Percentiles rank a stretch among this genome's conserved stretches.
Conservation (phyloP, 2,888 invertebrate species). For the Drosophila nigricruria region DNA sequence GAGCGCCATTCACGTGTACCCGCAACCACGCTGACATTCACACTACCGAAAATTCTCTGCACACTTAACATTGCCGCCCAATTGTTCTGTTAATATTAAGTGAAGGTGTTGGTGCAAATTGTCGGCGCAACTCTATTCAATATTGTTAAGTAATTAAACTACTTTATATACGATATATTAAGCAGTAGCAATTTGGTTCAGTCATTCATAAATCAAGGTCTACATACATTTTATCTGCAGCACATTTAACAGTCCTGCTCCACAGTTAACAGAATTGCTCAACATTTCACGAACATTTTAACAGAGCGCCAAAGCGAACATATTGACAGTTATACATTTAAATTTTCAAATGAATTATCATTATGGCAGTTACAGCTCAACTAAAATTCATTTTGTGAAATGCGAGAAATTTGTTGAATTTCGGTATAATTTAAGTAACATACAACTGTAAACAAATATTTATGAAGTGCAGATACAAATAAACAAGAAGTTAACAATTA, state of each 20-base stretch:
- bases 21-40: slow-evolving; percentile 32
- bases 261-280: slow-evolving; percentile 14
- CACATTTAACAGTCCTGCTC: slow-evolving; percentile 12
- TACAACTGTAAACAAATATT: slow-evolving; percentile 24
- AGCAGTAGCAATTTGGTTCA: background rate
- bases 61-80: slow-evolving; percentile 1
- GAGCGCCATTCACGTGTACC: slow-evolving; percentile 34
- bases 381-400: background rate
- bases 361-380: background rate
- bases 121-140: background rate
- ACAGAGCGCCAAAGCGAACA: background rate
- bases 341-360: background rate
- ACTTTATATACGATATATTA: background rate
- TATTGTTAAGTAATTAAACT: background rate
- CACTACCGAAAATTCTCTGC: slow-evolving; percentile 1
- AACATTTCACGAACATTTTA: background rate
- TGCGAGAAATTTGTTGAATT: slow-evolving; percentile 4
- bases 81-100: slow-evolving; percentile 2
- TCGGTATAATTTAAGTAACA: slow-evolving; percentile 1
- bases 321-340: slow-evolving; percentile 20
- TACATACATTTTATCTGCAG: background rate
- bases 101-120: background rate
- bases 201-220: slow-evolving; percentile 8
- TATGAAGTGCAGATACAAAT: background rate
- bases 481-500: background rate